A percentile compares a stretch with the other conserved stretches of the same genome.
phyloP scores from a whole-genome alignment of 2,113 vertebrate species.

The Rhea americana region DNA sequence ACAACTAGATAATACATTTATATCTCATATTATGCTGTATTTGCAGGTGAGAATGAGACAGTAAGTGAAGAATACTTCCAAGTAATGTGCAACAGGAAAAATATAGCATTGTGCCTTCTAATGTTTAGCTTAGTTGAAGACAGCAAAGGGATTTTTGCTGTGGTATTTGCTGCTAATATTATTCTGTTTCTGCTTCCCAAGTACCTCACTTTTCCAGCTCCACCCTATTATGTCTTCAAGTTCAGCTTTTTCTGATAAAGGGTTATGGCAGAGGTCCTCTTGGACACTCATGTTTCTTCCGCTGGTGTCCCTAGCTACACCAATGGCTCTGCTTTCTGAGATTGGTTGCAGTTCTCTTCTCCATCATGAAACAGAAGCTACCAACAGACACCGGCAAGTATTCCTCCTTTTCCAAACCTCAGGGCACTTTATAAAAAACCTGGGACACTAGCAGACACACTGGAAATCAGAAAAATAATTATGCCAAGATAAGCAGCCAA shows the following conservation, averaged over 20 bases:
- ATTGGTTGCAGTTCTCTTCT: not conserved
- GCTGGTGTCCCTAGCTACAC: not conserved
- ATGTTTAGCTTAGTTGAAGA: not conserved
- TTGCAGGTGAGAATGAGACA: not conserved
- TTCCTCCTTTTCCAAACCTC: not conserved
- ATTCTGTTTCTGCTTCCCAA: not conserved
- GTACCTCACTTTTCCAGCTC: not conserved
- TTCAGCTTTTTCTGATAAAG: not conserved
- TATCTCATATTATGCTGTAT: not conserved
- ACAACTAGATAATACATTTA: not conserved
- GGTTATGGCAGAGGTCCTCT: not conserved
- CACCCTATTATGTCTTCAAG: not conserved
- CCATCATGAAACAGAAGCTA: not conserved
- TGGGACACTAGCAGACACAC: not conserved
- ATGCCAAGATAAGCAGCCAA: not conserved
- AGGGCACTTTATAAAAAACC: not conserved
- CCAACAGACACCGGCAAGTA: not conserved
- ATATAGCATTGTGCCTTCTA: not conserved
- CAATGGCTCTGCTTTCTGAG: not conserved
- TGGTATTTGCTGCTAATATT: not conserved
- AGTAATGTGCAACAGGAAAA: not conserved
- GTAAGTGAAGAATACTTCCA: not conserved
- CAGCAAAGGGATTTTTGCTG: not conserved
- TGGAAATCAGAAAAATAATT: not conserved
- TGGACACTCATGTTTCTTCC: not conserved